These are phyloP conservation scores for Centropyge bicolor DNA, from an alignment of 2,797 vertebrate genomes.

Conservation along the genomic window DNA sequence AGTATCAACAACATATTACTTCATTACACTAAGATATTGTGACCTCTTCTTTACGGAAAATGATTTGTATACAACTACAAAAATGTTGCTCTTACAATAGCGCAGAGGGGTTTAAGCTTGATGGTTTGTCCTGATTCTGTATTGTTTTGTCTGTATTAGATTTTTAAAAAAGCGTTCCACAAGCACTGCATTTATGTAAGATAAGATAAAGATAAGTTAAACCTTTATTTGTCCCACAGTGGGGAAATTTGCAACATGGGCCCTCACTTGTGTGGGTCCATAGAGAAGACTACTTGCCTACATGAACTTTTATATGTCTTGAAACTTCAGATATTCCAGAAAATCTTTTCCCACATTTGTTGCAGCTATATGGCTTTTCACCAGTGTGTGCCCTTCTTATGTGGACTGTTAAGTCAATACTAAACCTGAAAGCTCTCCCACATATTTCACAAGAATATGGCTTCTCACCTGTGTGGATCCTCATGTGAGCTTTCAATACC, in stretches of 20 bases:
- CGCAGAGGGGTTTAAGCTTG: too few species aligned
- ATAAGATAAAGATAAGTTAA: too few species aligned
- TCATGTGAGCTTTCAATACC: background rate
- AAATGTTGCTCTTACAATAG: background rate
- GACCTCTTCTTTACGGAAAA: background rate
- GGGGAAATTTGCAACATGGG: too few species aligned
- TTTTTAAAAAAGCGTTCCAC: background rate
- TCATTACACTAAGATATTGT: background rate
- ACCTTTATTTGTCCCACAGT: too few species aligned
- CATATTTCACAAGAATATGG: background rate
- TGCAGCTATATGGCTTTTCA: background rate
- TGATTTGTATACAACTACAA: too few species aligned
- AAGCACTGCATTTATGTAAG: too few species aligned
- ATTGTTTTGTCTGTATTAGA: background rate
- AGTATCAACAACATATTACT: background rate
- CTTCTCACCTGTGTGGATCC: constrained; percentile 3
- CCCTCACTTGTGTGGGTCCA: background rate
- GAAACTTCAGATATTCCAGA: background rate
- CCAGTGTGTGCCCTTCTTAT: background rate
- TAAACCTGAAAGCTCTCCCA: background rate
- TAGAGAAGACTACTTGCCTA: too few species aligned
- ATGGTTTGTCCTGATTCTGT: background rate
- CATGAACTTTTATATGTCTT: background rate
- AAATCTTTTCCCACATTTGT: background rate
- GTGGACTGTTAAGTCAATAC: background rate